Conservation (phyloP, 2,888 invertebrate species). For the Pediacus dermestoides region DNA sequence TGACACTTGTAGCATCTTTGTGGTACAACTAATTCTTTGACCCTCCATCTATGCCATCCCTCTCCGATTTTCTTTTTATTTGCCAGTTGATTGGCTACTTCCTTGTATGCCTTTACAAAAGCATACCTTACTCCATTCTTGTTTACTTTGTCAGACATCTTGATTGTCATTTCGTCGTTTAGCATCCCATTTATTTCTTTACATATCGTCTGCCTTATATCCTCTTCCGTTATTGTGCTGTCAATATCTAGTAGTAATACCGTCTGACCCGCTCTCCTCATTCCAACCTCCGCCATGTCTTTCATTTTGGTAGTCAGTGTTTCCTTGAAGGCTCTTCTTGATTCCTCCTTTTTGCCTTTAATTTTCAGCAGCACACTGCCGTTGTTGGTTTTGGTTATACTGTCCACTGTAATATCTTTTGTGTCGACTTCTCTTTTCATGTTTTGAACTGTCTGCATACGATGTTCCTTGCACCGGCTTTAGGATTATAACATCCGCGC, state of each 20-base stretch:
- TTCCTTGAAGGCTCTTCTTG: conserved; percentile 8
- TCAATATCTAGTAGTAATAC: conserved; percentile 11
- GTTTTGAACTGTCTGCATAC: conserved; percentile 9
- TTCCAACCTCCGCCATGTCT: conserved; percentile 4
- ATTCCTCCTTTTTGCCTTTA: conserved; percentile 11
- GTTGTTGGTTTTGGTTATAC: conserved; percentile 5
- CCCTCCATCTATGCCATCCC: conserved; percentile 10
- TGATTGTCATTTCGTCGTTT: conserved; percentile 7
- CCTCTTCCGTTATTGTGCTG: conserved; percentile 4
- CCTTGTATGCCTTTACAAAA: conserved; percentile 8
- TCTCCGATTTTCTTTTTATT: conserved; percentile 11
- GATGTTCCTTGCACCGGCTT: conserved; percentile 4
- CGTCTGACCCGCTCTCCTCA: conserved; percentile 10
- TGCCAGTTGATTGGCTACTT: conserved; percentile 6
- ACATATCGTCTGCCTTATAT: neutral
- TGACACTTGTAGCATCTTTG: conserved; percentile 22
- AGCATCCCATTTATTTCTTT: neutral
- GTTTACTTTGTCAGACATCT: conserved; percentile 7
- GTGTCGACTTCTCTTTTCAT: conserved; percentile 12
- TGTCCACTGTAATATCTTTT: conserved; percentile 9
- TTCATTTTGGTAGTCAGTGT: conserved; percentile 2
- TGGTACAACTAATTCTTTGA: neutral
- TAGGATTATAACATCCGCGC: conserved; percentile 6
- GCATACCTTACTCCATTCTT: conserved; percentile 7
- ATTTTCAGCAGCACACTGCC: conserved; percentile 11